Percentiles rank a stretch among this genome's conserved stretches.
Evolutionary conservation across 2,888 invertebrate species (phyloP).

Genomic region (Eurois occulta): DNA sequence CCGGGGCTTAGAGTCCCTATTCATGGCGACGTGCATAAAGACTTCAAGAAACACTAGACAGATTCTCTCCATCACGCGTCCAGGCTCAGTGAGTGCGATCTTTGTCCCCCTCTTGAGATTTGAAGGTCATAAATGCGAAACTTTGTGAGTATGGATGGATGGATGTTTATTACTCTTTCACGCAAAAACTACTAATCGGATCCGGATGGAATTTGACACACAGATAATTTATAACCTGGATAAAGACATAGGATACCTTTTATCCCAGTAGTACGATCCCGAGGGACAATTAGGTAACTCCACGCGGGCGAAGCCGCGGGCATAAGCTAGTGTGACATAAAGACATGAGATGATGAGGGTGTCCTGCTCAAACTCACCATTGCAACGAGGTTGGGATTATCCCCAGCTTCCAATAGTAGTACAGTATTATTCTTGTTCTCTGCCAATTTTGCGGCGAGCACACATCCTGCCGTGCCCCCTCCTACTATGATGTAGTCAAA

Average conservation of each 20-base stretch:
- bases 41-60: not conserved
- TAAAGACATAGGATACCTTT: not conserved
- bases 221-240: not conserved
- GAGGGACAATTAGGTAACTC: not conserved
- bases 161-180: not conserved
- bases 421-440: conserved; percentile 3
- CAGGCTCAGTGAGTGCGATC: not conserved
- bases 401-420: conserved; percentile 31
- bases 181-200: not conserved
- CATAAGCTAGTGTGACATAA: not conserved
- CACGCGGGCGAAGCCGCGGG: not conserved
- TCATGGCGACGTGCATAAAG: not conserved
- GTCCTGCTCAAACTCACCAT: conserved; percentile 20
- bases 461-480: conserved; percentile 40
- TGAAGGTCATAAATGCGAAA: too few species aligned
- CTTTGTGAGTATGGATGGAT: not conserved
- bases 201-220: not conserved
- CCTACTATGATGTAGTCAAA: conserved; percentile 38
- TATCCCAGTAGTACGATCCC: not conserved
- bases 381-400: conserved; percentile 2
- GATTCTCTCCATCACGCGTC: not conserved
- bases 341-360: not conserved
- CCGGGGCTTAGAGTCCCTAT: not conserved
- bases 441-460: conserved; percentile 2
- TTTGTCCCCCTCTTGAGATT: not conserved